Conservation (phyloP, 2,797 vertebrate species). For the Harpagifer antarcticus region DNA sequence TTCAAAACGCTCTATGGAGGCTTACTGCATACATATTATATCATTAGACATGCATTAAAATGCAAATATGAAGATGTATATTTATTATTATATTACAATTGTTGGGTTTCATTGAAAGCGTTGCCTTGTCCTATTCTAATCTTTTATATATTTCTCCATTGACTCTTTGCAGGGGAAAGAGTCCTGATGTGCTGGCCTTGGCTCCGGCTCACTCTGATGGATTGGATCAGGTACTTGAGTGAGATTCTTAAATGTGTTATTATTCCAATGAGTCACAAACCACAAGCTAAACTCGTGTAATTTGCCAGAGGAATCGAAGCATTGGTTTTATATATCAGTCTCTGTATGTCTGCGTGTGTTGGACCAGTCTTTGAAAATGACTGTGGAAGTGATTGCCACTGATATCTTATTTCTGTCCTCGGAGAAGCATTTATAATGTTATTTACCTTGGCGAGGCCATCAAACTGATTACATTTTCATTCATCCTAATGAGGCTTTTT, state of each 20-base stretch:
- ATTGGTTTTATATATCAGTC: constrained; percentile 62
- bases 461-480: constrained; percentile 33
- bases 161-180: constrained; percentile 11
- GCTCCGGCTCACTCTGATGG: constrained; percentile 54
- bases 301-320: constrained; percentile 76
- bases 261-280: constrained; percentile 73
- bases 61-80: neutral
- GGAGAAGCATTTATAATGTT: constrained; percentile 39
- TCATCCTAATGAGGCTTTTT: constrained; percentile 2
- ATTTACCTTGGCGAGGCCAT: constrained; percentile 48
- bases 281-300: constrained; percentile 66
- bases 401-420: constrained; percentile 37
- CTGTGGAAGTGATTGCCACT: constrained; percentile 25
- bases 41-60: neutral
- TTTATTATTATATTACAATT: neutral
- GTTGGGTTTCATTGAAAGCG: neutral
- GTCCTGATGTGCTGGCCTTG: constrained; percentile 44
- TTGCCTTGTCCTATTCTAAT: neutral
- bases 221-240: constrained; percentile 74
- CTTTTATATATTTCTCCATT: constrained; percentile 10
- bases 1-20: neutral
- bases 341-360: constrained; percentile 8
- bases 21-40: neutral
- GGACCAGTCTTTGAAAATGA: constrained; percentile 57
- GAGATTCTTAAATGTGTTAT: constrained; percentile 58